These are phyloP conservation scores for Drosophila aff. DNA, from an alignment of 1,140 invertebrate species.

Conservation along the genomic window DNA sequence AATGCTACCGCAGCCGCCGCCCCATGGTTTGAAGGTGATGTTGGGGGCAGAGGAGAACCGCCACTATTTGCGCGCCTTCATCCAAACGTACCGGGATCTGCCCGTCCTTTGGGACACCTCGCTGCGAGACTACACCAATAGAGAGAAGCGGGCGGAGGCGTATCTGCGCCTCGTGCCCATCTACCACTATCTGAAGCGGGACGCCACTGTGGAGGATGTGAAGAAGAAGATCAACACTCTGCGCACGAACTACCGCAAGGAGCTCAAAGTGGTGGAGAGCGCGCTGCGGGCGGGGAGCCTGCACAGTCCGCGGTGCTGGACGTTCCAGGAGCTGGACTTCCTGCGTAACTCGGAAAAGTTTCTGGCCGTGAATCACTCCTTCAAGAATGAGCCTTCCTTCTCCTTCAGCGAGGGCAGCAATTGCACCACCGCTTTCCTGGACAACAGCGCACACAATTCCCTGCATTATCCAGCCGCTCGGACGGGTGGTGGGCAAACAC, in stretches of 20 bases:
- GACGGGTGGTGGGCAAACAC: slow-evolving; percentile 50
- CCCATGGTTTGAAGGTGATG: slow-evolving; percentile 67
- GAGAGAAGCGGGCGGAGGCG: slow-evolving; percentile 78
- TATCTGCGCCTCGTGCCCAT: slow-evolving; percentile 78
- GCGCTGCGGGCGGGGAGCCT: slow-evolving; percentile 63
- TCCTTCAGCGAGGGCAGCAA: slow-evolving; percentile 71
- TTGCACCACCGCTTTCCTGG: slow-evolving; percentile 61
- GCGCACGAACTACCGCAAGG: slow-evolving; percentile 80
- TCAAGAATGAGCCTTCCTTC: slow-evolving; percentile 67
- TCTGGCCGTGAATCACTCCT: slow-evolving; percentile 72
- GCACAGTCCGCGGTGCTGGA: slow-evolving; percentile 80
- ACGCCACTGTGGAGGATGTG: slow-evolving; percentile 79
- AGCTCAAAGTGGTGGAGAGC: slow-evolving; percentile 78
- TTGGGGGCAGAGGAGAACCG: slow-evolving; percentile 79
- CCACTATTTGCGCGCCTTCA: slow-evolving; percentile 75
- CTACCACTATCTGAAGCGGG: slow-evolving; percentile 76
- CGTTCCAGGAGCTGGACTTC: slow-evolving; percentile 79
- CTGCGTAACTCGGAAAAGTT: slow-evolving; percentile 80
- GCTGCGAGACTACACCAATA: slow-evolving; percentile 77
- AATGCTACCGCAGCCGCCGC: slow-evolving; percentile 65
- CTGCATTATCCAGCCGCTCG: slow-evolving; percentile 47
- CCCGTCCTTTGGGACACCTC: slow-evolving; percentile 82
- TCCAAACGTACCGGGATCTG: slow-evolving; percentile 77
- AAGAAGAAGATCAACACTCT: slow-evolving; percentile 83
- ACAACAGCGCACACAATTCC: slow-evolving; percentile 31